phyloP scores from a whole-genome alignment of 2,888 invertebrate species.

The Mesorhabditis sp. region DNA sequence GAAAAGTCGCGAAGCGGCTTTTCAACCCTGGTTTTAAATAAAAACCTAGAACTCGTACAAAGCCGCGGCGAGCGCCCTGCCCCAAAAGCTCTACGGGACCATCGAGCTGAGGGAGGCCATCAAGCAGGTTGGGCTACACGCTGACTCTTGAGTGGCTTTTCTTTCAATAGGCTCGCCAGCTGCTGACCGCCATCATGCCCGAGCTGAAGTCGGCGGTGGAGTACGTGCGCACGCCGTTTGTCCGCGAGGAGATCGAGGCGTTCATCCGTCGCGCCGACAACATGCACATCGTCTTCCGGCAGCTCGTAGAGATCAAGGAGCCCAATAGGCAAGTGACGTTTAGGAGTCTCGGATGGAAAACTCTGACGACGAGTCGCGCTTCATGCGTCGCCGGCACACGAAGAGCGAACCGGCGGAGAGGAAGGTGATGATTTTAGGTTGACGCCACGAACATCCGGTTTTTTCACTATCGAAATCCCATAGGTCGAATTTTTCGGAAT shows the following conservation, averaged over 20 bases:
- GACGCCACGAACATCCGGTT: neutral
- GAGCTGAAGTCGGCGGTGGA: neutral
- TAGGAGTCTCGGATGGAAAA: neutral
- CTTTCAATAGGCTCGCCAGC: neutral
- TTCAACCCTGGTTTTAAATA: too few relatives aligned
- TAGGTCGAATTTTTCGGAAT: too few relatives aligned
- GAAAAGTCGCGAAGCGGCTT: too few relatives aligned
- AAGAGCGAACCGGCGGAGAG: neutral
- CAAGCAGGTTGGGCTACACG: neutral
- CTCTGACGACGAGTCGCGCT: neutral
- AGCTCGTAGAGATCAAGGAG: neutral
- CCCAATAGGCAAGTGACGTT: neutral
- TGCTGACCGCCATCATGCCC: neutral
- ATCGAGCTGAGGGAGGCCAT: neutral
- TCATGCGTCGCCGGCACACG: neutral
- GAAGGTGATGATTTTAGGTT: neutral
- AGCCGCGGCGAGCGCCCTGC: neutral
- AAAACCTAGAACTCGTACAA: too few relatives aligned
- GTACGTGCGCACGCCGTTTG: slow-evolving; percentile 1
- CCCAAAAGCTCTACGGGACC: neutral
- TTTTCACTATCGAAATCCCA: too few relatives aligned
- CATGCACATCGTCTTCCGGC: neutral
- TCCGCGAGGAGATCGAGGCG: slow-evolving; percentile 3
- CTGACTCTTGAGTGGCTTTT: neutral
- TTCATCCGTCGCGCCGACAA: neutral